Evolutionary conservation across 2,888 invertebrate species (phyloP).

Genomic region (Folsomia manolachei): DNA sequence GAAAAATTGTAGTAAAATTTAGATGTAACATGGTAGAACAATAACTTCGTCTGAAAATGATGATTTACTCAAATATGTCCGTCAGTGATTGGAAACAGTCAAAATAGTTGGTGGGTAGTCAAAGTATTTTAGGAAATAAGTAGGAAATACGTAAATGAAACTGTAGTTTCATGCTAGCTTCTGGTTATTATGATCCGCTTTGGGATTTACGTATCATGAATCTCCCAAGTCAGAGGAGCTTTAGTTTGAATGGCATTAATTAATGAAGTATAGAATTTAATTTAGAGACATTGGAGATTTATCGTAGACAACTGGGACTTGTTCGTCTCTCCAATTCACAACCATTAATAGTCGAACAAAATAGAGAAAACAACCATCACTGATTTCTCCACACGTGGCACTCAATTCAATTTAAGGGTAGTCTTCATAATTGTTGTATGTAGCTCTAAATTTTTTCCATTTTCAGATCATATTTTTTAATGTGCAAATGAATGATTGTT

Average conservation of each 20-base stretch:
- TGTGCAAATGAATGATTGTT: neutral
- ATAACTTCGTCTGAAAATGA: neutral
- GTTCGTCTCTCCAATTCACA: conserved; percentile 25
- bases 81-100: neutral
- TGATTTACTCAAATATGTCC: no score
- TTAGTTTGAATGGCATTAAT: conserved; percentile 50
- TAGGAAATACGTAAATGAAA: no score
- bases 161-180: neutral
- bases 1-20: no score
- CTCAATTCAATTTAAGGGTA: no score
- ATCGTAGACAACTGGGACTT: conserved; percentile 46
- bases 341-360: neutral
- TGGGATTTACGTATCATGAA: conserved; percentile 43
- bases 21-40: neutral
- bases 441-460: neutral
- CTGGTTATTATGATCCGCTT: conserved; percentile 50
- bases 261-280: conserved; percentile 52
- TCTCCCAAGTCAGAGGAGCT: conserved; percentile 11
- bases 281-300: conserved; percentile 50
- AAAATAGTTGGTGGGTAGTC: neutral
- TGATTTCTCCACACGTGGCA: no score
- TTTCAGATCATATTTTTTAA: neutral
- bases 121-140: no score
- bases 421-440: neutral
- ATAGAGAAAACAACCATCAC: no score